A percentile compares a stretch with the other conserved stretches of the same genome.
Conservation (phyloP, 2,113 vertebrate genomes). For the Pungitius pungitius region DNA sequence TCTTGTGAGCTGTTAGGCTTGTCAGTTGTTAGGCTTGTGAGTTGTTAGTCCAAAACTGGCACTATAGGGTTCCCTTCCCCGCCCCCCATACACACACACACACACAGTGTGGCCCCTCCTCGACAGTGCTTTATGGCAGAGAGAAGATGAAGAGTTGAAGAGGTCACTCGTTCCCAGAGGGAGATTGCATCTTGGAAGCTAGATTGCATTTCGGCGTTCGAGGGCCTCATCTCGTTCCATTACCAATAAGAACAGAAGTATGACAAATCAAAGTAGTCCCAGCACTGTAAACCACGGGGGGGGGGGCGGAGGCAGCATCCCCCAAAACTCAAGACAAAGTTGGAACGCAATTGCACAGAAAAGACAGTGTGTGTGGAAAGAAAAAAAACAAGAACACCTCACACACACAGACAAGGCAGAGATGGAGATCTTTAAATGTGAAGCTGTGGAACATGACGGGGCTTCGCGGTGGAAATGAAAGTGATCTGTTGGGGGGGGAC, state of each 20-base stretch:
- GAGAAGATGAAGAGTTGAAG: constrained; percentile 53
- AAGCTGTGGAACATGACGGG: constrained; percentile 35
- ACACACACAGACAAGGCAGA: neutral
- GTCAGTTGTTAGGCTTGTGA: too few relatives aligned
- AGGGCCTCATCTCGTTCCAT: constrained; percentile 52
- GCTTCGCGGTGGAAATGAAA: constrained; percentile 41
- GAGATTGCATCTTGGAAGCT: constrained; percentile 47
- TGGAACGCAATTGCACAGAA: neutral
- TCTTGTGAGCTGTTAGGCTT: too few relatives aligned
- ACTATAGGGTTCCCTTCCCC: too few relatives aligned
- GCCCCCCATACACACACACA: constrained; percentile 28
- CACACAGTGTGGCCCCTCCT: constrained; percentile 28
- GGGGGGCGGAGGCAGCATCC: neutral
- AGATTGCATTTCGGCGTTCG: constrained; percentile 63
- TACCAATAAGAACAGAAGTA: constrained; percentile 34
- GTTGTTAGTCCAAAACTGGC: too few relatives aligned
- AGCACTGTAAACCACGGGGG: constrained; percentile 21
- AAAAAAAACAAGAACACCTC: neutral
- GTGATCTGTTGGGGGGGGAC: constrained; percentile 26
- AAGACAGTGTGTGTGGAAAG: neutral
- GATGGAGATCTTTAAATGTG: constrained; percentile 38
- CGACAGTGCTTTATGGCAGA: constrained; percentile 56
- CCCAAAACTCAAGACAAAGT: constrained; percentile 27
- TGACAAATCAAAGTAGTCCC: constrained; percentile 47
- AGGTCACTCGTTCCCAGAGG: constrained; percentile 62